Evolutionary conservation across 1,140 invertebrate genomes (phyloP), one percentile per base, ranked within the genome.

Genomic region (Drosophila obscura): DNA sequence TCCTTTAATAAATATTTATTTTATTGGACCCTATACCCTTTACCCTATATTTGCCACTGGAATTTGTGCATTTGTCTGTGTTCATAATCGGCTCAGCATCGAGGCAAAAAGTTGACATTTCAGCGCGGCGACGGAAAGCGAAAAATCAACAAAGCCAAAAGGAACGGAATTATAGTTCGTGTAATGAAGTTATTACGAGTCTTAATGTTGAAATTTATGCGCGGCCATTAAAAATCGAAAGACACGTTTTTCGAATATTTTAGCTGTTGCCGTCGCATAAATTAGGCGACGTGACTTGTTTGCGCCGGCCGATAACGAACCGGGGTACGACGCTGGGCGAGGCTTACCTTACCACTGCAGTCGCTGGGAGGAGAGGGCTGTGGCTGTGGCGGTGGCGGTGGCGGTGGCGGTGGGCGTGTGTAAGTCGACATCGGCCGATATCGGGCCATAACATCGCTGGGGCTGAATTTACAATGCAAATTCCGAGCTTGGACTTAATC

Each of bases 161-260:
- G 63, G 61, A 75, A 76, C 62, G 67, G 63, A 85, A 87, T 78
- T 85, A 87, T 87, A 87, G 83, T 87, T 87, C 64, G 79, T 80
- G 83, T 87, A 87, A 87, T 87, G 83, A 88, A 87, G 83, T 87
- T 87, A 87, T 87, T 87, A 87, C 83, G 83, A 88, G 76, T 67
- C 80, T 87, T 87, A 87, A 87, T 87, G 76, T 77, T 88, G 79
- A 88, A 87, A 88, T 87, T 87, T 87, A 87, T 87, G 83, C 83
- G 80, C 79, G 65, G 72, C 76, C 76, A 87, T 87, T 87, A 87
- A 87, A 87, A 87, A 88, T 87, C 83, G 75, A 87, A 87, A 87
- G 84, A 87, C 82, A 87, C 83, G 83, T 88, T 87, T 88, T 79
- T 83, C 55, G 83, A 87, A 87, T 87, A 87, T 88, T 88, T 87